Conservation (phyloP, 1,140 invertebrate genomes). For the Charaxes varanes region DNA sequence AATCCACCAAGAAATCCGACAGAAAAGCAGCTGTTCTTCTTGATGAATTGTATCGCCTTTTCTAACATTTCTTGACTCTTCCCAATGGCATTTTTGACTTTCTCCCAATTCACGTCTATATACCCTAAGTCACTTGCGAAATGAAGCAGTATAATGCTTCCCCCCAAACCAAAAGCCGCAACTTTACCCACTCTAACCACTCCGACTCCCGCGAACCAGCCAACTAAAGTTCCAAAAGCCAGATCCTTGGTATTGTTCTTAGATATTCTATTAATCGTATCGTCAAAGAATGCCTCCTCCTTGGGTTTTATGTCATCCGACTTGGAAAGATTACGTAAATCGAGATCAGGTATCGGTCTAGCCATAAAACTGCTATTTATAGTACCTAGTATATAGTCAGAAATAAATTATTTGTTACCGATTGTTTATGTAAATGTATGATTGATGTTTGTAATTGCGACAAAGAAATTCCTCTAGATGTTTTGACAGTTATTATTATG, state of each 20-base stretch:
- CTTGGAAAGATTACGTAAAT: constrained; percentile 30
- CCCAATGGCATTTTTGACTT: constrained; percentile 83
- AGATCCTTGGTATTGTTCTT: constrained; percentile 37
- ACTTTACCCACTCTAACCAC: constrained; percentile 89
- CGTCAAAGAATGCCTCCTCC: constrained; percentile 32
- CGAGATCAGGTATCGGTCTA: constrained; percentile 39
- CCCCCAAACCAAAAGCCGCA: constrained; percentile 90
- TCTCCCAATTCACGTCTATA: constrained; percentile 91
- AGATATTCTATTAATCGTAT: constrained; percentile 29
- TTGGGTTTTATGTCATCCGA: constrained; percentile 27
- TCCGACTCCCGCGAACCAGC: constrained; percentile 42
- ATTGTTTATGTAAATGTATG: no score
- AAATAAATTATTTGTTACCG: no score
- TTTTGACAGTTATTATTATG: no score
- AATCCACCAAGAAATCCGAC: constrained; percentile 89
- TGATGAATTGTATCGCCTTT: constrained; percentile 79
- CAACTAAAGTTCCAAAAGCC: constrained; percentile 35
- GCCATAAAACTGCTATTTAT: constrained; percentile 28
- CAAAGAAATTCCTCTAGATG: no score
- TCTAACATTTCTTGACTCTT: constrained; percentile 84
- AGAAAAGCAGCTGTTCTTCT: constrained; percentile 82
- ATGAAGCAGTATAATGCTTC: constrained; percentile 90
- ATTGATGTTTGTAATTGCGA: no score
- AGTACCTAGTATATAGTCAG: no score
- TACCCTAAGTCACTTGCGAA: constrained; percentile 92